Conservation (phyloP, 2,888 invertebrate genomes). For the Poecilobothrus nobilitatus region DNA sequence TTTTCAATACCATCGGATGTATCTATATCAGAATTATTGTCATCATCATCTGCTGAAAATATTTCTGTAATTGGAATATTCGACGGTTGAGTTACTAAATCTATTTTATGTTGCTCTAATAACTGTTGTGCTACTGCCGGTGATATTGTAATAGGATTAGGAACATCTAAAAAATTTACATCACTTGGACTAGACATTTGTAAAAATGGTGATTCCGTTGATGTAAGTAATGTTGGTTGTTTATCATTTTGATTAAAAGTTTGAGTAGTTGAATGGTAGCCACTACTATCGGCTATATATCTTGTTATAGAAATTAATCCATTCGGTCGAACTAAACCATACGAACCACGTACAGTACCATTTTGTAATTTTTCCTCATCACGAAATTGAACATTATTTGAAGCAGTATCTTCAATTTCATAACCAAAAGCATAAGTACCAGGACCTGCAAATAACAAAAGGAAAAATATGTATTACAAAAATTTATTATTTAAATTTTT, state of each 20-base stretch:
- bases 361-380: conserved; percentile 61
- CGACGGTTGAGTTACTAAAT: neutral
- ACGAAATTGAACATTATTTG: conserved; percentile 61
- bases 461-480: conserved; percentile 2
- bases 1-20: neutral
- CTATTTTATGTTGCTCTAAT: conserved; percentile 20
- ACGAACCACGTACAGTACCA: conserved; percentile 64
- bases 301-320: conserved; percentile 53
- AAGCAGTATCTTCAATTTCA: conserved; percentile 55
- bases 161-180: conserved; percentile 7
- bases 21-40: conserved; percentile 18
- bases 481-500: conserved; percentile 14
- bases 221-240: conserved; percentile 10
- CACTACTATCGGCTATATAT: conserved; percentile 57
- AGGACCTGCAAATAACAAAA: conserved; percentile 41
- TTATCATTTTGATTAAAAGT: conserved; percentile 23
- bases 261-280: conserved; percentile 44
- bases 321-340: conserved; percentile 59
- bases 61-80: neutral
- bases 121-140: conserved; percentile 20
- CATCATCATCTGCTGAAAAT: conserved; percentile 19
- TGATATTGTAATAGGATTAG: conserved; percentile 15
- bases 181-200: neutral
- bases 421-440: conserved; percentile 67
- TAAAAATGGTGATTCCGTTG: conserved; percentile 4